Evolutionary conservation across 1,140 invertebrate species (phyloP).

Genomic region (Zaprionus lachaisei): DNA sequence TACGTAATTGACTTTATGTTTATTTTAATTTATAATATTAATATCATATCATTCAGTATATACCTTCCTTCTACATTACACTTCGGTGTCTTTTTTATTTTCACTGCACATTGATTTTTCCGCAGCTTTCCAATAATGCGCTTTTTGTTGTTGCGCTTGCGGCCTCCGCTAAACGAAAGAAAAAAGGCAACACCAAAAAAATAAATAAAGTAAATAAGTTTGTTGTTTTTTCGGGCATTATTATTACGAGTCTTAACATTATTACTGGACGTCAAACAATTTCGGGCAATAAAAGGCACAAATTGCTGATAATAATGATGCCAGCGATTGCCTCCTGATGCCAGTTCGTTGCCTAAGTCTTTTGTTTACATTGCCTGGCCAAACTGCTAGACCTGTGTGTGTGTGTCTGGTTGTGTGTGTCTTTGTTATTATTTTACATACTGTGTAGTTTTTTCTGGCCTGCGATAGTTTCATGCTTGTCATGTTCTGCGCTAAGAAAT

Average conservation of each 20-base stretch:
- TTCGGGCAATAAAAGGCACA: slow-evolving; percentile 79
- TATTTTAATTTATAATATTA: no score
- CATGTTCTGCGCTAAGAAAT: slow-evolving; percentile 76
- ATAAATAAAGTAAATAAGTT: slow-evolving; percentile 35
- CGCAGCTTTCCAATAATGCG: slow-evolving; percentile 73
- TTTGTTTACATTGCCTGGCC: slow-evolving; percentile 55
- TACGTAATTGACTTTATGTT: no score
- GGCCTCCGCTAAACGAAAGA: slow-evolving; percentile 33
- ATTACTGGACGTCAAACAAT: slow-evolving; percentile 79
- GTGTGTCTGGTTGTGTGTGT: slow-evolving; percentile 38
- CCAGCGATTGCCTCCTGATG: slow-evolving; percentile 27
- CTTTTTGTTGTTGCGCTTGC: slow-evolving; percentile 48
- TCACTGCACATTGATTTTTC: slow-evolving; percentile 56
- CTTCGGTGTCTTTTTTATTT: slow-evolving; percentile 12
- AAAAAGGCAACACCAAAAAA: slow-evolving; percentile 10
- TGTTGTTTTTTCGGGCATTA: slow-evolving; percentile 61
- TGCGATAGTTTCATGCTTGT: slow-evolving; percentile 77
- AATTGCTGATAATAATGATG: slow-evolving; percentile 82
- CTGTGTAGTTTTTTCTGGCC: slow-evolving; percentile 56
- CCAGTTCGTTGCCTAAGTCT: slow-evolving; percentile 74
- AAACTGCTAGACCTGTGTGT: background rate
- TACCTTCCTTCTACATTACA: background rate
- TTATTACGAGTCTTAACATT: slow-evolving; percentile 78
- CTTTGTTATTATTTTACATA: slow-evolving; percentile 81
- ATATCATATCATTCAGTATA: no score